Base-by-base conservation (phyloP, 2,113 vertebrate species). In the Verasper variegatus region DNA sequence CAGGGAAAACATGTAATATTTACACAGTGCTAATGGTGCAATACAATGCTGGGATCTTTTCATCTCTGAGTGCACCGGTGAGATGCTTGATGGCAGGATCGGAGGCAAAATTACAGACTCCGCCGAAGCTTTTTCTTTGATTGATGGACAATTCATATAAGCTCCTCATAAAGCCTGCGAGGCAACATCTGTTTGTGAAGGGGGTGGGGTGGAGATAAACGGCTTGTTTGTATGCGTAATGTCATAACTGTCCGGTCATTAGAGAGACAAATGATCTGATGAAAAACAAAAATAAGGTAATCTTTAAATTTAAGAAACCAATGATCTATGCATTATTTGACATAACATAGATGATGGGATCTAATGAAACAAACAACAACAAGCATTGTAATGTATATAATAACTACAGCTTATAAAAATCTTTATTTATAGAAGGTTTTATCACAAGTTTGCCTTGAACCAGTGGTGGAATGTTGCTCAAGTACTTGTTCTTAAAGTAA, bases 1-100 rank as follows among this genome's bases (percentile, higher is more conserved):
- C 80, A 83, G 85, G 90, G 84, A 89, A 89, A 92, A 85, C 84
- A 89, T 88, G 88, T 88, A 92, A 92, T 91, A 93, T 92, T 91
- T 92, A 93, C 90, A 82, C 78, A 80, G 71, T 71, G 78, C 77
- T 92, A 92, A 94, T 92, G 84, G 89, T 21, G 78, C 80, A 56
- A 83, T 58, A 82, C 83, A 87, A 89, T 71, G 73, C 66, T 45
- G 56, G 76, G 52, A 64, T 78, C 79, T 65, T 86, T 89, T 87
- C 57, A 86, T 92, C 81, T 80, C 40, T 18, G 81, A 77, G 68
- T 31, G 71, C 68, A 72, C 26, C 37, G 17, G 70, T 71, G 71
- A 82, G 78, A 74, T 26, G 8, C 65, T 52, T 83, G 76, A 83
- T 73, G 75, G 70, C 74, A 73, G 81, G 61, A 86, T 76, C 76